Evolutionary conservation across 2,797 vertebrate genomes (phyloP).

Genomic region (Balearica regulorum): DNA sequence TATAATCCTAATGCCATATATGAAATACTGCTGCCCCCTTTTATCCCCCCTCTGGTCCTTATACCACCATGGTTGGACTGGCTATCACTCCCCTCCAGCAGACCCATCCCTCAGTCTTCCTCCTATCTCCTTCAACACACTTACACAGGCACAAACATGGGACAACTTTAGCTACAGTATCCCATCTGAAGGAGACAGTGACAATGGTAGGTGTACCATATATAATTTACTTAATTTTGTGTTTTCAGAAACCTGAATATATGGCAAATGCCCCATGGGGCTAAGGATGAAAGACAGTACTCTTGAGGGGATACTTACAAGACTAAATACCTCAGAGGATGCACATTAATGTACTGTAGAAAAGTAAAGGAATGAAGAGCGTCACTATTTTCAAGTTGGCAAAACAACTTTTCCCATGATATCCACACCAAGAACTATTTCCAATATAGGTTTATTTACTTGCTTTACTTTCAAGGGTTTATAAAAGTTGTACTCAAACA

Average conservation of each 20-base stretch:
- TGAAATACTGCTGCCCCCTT: constrained; percentile 70
- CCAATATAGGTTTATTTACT: not conserved
- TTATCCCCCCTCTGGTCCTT: constrained; percentile 60
- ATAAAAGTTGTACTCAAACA: not conserved
- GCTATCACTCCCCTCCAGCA: constrained; percentile 73
- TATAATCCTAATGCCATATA: constrained; percentile 62
- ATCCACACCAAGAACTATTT: not conserved
- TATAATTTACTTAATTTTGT: constrained; percentile 49
- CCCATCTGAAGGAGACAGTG: constrained; percentile 84
- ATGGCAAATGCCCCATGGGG: not conserved
- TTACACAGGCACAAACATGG: constrained; percentile 89
- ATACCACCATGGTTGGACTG: constrained; percentile 64
- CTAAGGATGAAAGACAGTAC: not conserved
- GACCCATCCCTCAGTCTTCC: constrained; percentile 88
- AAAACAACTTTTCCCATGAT: not conserved
- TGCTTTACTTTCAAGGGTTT: not conserved
- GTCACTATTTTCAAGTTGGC: not conserved
- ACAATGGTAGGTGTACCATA: constrained; percentile 85
- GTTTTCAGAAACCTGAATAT: constrained; percentile 9
- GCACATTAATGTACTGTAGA: not conserved
- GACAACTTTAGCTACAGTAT: constrained; percentile 84
- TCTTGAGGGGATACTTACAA: not conserved
- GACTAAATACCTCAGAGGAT: not conserved
- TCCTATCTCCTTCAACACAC: constrained; percentile 86
- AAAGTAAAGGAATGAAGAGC: not conserved